These are phyloP conservation scores for Lysandra coridon DNA, from an alignment of 2,888 invertebrate species.

Conservation along the genomic window DNA sequence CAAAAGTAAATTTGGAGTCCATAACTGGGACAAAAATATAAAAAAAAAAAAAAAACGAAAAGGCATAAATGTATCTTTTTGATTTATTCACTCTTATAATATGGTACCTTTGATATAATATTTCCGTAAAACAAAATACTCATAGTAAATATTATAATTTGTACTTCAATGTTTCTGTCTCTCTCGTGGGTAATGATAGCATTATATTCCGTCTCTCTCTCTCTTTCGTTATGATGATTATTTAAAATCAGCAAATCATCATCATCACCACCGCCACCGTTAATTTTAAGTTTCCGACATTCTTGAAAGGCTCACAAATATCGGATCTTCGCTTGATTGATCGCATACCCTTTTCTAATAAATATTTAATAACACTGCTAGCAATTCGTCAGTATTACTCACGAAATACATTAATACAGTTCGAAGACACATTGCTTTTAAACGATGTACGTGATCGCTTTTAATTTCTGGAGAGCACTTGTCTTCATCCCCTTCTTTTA, in stretches of 20 bases:
- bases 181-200: no score
- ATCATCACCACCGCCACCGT: not conserved
- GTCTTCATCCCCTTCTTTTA: not conserved
- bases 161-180: no score
- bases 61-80: no score
- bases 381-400: conserved; percentile 71
- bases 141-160: no score
- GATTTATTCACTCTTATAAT: no score
- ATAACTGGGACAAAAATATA: no score
- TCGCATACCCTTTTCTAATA: conserved; percentile 68
- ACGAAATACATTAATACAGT: conserved; percentile 69
- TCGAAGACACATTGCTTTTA: conserved; percentile 50
- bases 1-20: no score
- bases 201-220: not conserved
- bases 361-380: conserved; percentile 71
- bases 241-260: not conserved
- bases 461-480: not conserved
- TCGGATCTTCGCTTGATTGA: conserved; percentile 56
- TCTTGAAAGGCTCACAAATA: conserved; percentile 14
- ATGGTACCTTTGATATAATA: no score
- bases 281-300: not conserved
- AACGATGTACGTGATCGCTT: conserved; percentile 12
- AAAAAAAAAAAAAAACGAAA: no score
- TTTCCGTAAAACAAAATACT: no score
- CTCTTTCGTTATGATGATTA: no score